Conservation (phyloP, 2,113 vertebrate genomes). For the Oreotrochilus melanogaster region DNA sequence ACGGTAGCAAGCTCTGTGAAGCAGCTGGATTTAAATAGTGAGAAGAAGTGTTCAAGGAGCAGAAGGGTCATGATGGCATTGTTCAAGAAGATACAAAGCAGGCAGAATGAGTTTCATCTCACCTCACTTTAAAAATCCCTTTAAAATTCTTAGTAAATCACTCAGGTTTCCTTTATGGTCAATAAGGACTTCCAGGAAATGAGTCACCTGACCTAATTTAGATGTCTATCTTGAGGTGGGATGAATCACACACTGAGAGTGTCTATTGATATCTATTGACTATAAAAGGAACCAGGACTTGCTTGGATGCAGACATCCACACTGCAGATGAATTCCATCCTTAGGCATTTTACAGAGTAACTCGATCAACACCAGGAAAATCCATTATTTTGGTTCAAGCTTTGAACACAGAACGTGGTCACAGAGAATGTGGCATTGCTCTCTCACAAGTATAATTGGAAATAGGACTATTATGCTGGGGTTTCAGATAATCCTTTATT, state of each 20-base stretch:
- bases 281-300: constrained; percentile 67
- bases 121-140: not conserved
- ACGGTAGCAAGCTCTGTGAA: not conserved
- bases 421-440: not conserved
- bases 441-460: not conserved
- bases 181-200: constrained; percentile 64
- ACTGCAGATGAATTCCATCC: constrained; percentile 17
- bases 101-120: not conserved
- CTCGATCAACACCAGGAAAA: constrained; percentile 5
- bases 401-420: not conserved
- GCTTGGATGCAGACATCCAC: constrained; percentile 26
- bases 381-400: not conserved
- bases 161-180: constrained; percentile 58
- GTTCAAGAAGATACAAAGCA: not conserved
- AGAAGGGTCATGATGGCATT: not conserved
- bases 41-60: not conserved
- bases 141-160: constrained; percentile 28
- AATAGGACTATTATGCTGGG: not conserved
- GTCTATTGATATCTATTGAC: constrained; percentile 72
- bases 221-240: constrained; percentile 60
- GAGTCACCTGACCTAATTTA: constrained; percentile 73
- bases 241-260: constrained; percentile 66
- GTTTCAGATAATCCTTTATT: not conserved
- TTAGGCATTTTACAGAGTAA: not conserved
- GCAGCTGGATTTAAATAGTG: not conserved